phyloP scores from a whole-genome alignment of 2,888 invertebrate species.

The Aphrophora alni region DNA sequence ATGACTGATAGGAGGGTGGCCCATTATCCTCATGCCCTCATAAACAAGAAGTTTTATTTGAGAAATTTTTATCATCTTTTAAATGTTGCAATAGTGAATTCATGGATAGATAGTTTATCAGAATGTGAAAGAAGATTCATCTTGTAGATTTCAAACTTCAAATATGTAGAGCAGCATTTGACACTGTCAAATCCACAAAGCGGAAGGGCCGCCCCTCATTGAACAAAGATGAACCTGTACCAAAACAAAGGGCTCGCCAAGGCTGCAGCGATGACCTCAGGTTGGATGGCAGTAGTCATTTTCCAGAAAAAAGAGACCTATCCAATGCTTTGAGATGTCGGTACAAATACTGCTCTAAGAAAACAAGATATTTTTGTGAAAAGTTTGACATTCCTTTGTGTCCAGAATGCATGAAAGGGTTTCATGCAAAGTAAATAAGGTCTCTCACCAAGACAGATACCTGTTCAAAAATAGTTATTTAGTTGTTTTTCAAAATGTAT shows the following conservation, averaged over 20 bases:
- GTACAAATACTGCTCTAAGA: background rate
- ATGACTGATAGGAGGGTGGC: constrained; percentile 34
- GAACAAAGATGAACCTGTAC: too few species aligned
- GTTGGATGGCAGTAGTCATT: background rate
- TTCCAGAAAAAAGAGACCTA: background rate
- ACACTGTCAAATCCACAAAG: background rate
- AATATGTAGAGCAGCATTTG: background rate
- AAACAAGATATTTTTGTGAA: background rate
- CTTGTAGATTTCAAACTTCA: too few species aligned
- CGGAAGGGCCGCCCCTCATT: too few species aligned
- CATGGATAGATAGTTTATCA: constrained; percentile 21
- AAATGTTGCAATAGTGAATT: constrained; percentile 18
- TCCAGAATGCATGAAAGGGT: constrained; percentile 26
- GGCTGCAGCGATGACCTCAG: background rate
- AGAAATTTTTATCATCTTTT: constrained; percentile 7
- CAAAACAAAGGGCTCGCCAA: background rate
- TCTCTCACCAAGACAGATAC: too few species aligned
- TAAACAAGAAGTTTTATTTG: constrained; percentile 35
- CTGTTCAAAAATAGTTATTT: too few species aligned
- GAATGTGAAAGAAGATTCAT: too few species aligned
- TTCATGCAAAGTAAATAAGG: background rate
- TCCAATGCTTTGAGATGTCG: background rate
- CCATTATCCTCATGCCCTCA: constrained; percentile 35
- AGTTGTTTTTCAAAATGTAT: too few species aligned
- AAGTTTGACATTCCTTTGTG: background rate